These are phyloP conservation scores for Chromis chromis DNA, from an alignment of 2,797 vertebrate genomes.

Conservation along the genomic window DNA sequence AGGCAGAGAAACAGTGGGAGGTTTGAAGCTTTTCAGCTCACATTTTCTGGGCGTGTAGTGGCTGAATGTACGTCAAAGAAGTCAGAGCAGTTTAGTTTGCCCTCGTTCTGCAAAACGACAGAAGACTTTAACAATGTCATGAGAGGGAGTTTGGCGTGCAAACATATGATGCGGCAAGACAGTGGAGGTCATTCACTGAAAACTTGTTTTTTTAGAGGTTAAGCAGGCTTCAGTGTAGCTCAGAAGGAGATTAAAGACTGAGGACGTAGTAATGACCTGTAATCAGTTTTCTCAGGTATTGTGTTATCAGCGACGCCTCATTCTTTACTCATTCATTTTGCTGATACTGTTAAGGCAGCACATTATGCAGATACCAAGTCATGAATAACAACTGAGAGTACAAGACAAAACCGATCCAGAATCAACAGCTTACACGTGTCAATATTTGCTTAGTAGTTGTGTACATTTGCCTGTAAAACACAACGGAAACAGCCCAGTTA, in stretches of 20 bases:
- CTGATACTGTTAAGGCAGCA: constrained; percentile 10
- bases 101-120: constrained; percentile 37
- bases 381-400: constrained; percentile 2
- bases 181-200: constrained; percentile 15
- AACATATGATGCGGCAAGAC: constrained; percentile 28
- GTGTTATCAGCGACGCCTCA: constrained; percentile 15
- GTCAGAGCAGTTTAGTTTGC: constrained; percentile 28
- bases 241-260: background rate
- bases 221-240: constrained; percentile 3
- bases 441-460: constrained; percentile 8
- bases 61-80: constrained; percentile 53
- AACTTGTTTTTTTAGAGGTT: constrained; percentile 14
- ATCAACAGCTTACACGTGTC: constrained; percentile 7
- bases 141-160: constrained; percentile 22
- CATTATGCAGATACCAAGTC: constrained; percentile 1
- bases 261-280: constrained; percentile 4
- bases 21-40: constrained; percentile 40
- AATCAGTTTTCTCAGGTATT: background rate
- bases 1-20: constrained; percentile 34
- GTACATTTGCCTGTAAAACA: constrained; percentile 10
- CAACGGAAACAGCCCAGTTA: background rate
- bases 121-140: constrained; percentile 36
- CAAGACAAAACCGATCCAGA: constrained; percentile 14
- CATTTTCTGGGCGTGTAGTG: constrained; percentile 31
- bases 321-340: constrained; percentile 25